These are phyloP conservation scores for Plectrocnemia conspersa DNA, from an alignment of 1,140 invertebrate species.

Conservation along the genomic window DNA sequence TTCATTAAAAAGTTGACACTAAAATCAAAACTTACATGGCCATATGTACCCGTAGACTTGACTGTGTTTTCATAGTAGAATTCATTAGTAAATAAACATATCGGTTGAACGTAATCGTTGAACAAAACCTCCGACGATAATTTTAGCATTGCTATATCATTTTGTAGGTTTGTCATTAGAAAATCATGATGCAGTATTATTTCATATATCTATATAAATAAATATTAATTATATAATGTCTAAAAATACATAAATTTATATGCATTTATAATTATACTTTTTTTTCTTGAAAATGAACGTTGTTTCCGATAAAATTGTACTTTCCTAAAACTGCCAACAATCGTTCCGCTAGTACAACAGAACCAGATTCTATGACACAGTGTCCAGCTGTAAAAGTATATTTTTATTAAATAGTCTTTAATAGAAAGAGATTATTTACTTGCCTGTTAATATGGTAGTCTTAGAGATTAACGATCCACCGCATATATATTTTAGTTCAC, in stretches of 20 bases:
- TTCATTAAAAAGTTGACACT: too few relatives aligned
- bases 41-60: too few relatives aligned
- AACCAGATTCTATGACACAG: constrained; percentile 25
- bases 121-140: constrained; percentile 33
- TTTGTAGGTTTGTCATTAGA: constrained; percentile 10
- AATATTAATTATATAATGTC: constrained; percentile 1
- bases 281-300: constrained; percentile 25
- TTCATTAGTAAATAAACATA: too few relatives aligned
- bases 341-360: constrained; percentile 21
- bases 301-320: constrained; percentile 26
- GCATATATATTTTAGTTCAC: constrained; percentile 22
- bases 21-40: too few relatives aligned
- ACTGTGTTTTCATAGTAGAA: too few relatives aligned
- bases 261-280: constrained; percentile 5
- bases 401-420: constrained; percentile 4
- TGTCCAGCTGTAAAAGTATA: constrained; percentile 25
- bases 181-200: constrained; percentile 24
- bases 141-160: constrained; percentile 30
- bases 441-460: constrained; percentile 23
- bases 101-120: constrained; percentile 45
- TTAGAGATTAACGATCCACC: constrained; percentile 25
- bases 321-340: constrained; percentile 25
- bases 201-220: background rate
- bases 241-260: background rate
- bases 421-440: constrained; percentile 2